Percentiles rank a stretch among this genome's conserved stretches.
These are phyloP conservation scores for Malurus melanocephalus DNA, from an alignment of 2,113 vertebrate species.

Conservation along the genomic window DNA sequence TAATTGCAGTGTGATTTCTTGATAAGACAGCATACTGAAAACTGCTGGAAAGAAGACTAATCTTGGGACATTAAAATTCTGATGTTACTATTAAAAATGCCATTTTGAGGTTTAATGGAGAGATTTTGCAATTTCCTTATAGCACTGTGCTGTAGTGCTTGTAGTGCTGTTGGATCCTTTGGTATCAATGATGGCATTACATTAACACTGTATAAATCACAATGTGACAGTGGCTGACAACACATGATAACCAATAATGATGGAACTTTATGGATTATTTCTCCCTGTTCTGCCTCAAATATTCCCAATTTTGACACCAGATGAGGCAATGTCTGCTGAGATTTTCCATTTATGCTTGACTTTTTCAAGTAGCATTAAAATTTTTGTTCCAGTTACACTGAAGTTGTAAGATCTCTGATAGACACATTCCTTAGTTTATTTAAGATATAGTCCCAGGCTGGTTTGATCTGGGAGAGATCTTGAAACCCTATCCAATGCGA, in stretches of 20 bases:
- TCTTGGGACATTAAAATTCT: slow-evolving; percentile 27
- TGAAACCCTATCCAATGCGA: too few species aligned
- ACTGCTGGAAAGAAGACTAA: slow-evolving; percentile 1
- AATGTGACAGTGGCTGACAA: background rate
- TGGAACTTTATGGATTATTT: background rate
- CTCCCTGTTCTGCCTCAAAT: background rate
- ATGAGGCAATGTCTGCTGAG: background rate
- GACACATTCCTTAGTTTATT: background rate
- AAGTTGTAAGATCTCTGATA: background rate
- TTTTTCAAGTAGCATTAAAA: background rate
- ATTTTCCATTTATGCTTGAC: background rate
- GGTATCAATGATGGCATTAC: background rate
- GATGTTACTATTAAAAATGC: slow-evolving; percentile 17
- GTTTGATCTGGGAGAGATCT: background rate
- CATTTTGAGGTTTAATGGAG: slow-evolving; percentile 4
- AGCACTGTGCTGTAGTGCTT: background rate
- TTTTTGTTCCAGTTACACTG: background rate
- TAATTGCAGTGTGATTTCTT: slow-evolving; percentile 48
- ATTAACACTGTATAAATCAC: background rate
- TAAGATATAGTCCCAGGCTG: background rate
- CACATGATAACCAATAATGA: background rate
- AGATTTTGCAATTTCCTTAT: background rate
- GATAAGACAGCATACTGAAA: slow-evolving; percentile 10
- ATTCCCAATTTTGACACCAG: background rate
- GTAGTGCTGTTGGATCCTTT: background rate